Conservation (phyloP, 2,888 invertebrate genomes). For the Oxyteleia sp. region DNA sequence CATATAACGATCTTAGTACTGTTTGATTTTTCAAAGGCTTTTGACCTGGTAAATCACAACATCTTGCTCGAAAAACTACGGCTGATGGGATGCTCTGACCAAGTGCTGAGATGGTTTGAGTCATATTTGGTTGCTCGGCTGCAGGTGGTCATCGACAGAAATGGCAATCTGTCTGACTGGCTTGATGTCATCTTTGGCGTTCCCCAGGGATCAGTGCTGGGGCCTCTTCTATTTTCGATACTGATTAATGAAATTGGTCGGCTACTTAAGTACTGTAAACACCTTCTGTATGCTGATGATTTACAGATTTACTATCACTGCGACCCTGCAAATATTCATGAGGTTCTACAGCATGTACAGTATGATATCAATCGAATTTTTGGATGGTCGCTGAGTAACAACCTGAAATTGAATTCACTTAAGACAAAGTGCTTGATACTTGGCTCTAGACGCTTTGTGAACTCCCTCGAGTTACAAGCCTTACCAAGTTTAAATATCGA, state of each 20-base stretch:
- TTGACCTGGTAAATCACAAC: constrained; percentile 21
- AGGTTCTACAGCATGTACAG: too few species aligned
- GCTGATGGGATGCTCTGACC: too few species aligned
- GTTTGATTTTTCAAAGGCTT: constrained; percentile 34
- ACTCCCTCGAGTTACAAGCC: background rate
- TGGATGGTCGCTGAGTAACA: background rate
- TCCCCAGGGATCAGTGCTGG: constrained; percentile 29
- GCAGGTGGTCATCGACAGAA: background rate
- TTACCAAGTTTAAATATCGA: too few species aligned
- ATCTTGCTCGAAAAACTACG: background rate
- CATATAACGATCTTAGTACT: constrained; percentile 12
- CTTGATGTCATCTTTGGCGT: background rate
- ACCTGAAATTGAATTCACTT: background rate
- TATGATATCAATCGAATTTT: too few species aligned
- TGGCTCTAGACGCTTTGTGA: background rate
- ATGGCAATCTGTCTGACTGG: background rate
- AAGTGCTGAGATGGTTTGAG: too few species aligned
- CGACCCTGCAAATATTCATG: too few species aligned
- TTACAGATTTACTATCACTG: constrained; percentile 22
- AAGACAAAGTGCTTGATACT: background rate
- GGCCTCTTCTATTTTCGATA: constrained; percentile 8
- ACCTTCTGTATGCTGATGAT: constrained; percentile 16
- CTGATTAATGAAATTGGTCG: background rate
- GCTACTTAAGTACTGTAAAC: background rate
- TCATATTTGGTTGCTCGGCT: background rate